Evolutionary conservation across 2,888 invertebrate species (phyloP).

Genomic region (Drosophila sordidula): DNA sequence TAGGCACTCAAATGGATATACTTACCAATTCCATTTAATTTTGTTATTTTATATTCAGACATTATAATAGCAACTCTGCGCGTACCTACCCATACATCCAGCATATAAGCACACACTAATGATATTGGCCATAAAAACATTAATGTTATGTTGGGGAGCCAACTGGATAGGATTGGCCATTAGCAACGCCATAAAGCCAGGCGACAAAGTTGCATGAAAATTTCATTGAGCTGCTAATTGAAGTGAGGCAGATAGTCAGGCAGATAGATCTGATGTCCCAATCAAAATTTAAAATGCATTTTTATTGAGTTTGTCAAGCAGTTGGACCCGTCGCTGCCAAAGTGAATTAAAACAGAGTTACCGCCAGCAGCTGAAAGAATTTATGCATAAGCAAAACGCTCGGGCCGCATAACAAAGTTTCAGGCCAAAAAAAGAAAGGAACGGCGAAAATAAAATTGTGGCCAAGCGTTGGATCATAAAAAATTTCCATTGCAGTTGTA

Average conservation of each 20-base stretch:
- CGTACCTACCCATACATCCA: background rate
- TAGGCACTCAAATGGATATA: background rate
- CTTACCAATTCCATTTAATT: too few species aligned
- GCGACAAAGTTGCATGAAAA: slow-evolving; percentile 51
- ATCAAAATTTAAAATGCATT: slow-evolving; percentile 71
- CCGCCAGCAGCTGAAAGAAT: slow-evolving; percentile 36
- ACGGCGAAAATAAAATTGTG: slow-evolving; percentile 47
- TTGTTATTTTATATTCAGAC: too few species aligned
- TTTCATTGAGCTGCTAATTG: slow-evolving; percentile 56
- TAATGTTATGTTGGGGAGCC: slow-evolving; percentile 32
- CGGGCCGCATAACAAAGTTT: slow-evolving; percentile 32
- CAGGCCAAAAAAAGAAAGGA: slow-evolving; percentile 5
- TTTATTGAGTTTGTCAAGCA: slow-evolving; percentile 67
- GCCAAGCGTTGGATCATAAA: slow-evolving; percentile 64
- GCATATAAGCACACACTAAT: slow-evolving; percentile 32
- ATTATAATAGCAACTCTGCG: background rate
- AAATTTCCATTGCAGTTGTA: slow-evolving; percentile 71
- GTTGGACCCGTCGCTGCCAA: background rate
- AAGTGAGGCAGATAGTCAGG: slow-evolving; percentile 18
- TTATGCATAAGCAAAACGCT: slow-evolving; percentile 38
- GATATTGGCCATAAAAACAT: slow-evolving; percentile 46
- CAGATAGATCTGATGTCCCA: slow-evolving; percentile 57
- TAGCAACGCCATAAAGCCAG: slow-evolving; percentile 31
- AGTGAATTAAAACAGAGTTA: slow-evolving; percentile 68
- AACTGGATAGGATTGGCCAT: slow-evolving; percentile 31